These are phyloP conservation scores for Tyto alba DNA, from an alignment of 2,113 vertebrate genomes.

Conservation along the genomic window DNA sequence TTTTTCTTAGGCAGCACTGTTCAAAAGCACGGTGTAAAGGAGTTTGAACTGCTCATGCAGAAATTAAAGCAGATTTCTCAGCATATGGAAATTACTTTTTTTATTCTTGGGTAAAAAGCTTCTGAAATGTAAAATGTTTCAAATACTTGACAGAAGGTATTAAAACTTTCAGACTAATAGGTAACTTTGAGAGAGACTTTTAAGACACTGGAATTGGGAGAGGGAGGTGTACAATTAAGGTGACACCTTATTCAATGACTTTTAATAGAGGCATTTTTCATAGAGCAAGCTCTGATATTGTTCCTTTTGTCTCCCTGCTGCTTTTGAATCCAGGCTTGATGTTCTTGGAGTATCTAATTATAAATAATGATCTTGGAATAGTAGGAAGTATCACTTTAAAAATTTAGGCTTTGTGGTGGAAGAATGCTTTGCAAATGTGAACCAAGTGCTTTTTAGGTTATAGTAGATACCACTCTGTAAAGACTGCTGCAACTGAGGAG, in stretches of 20 bases:
- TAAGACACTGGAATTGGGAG: not conserved
- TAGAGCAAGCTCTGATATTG: not conserved
- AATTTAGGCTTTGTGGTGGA: not conserved
- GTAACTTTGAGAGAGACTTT: not conserved
- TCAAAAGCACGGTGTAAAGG: not conserved
- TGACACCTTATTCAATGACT: not conserved
- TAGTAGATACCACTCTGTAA: not conserved
- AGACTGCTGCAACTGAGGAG: not conserved
- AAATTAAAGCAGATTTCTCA: not conserved
- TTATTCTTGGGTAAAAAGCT: not conserved
- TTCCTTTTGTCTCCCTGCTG: not conserved
- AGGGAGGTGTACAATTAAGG: fast-evolving
- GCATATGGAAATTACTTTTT: not conserved
- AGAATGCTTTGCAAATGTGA: not conserved
- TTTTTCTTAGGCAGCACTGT: not conserved
- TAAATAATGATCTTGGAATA: not conserved
- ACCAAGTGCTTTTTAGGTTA: not conserved
- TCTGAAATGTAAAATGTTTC: not conserved
- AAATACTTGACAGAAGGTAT: not conserved
- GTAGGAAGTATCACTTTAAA: not conserved
- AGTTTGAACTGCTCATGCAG: not conserved
- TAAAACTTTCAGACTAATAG: not conserved
- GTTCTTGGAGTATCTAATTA: not conserved
- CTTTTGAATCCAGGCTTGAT: not conserved
- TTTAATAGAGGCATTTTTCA: not conserved